Conservation (phyloP, 2,888 invertebrate genomes). For the Netelia inedita region DNA sequence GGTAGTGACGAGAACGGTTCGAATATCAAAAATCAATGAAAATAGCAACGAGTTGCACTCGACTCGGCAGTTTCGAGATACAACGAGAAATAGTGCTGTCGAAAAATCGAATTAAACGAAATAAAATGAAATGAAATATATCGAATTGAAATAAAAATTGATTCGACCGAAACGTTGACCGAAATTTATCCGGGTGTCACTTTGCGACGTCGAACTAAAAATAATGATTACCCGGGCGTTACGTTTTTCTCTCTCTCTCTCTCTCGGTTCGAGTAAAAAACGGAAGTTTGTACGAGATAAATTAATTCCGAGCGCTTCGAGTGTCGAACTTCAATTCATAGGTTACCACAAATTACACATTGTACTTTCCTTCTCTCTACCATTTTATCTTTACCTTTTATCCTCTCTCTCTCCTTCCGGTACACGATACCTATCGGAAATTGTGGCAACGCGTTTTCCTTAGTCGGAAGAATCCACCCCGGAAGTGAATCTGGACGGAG, state of each 20-base stretch:
- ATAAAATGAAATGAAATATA: background rate
- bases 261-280: background rate
- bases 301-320: background rate
- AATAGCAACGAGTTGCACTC: background rate
- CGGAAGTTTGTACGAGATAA: background rate
- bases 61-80: background rate
- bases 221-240: too few species aligned
- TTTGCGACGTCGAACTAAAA: background rate
- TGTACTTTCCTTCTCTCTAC: background rate
- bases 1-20: too few species aligned
- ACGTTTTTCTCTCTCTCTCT: background rate
- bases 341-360: background rate
- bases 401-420: background rate
- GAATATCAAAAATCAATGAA: too few species aligned
- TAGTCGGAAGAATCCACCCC: background rate
- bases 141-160: background rate
- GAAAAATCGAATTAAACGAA: background rate
- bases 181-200: background rate
- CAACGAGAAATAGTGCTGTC: background rate
- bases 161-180: background rate
- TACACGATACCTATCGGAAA: constrained; percentile 24
- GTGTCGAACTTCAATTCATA: background rate
- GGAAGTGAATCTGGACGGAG: constrained; percentile 22
- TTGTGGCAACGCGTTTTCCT: constrained; percentile 32
- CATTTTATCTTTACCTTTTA: background rate